Conservation (phyloP, 2,888 invertebrate genomes). For the Orchestes rusci region DNA sequence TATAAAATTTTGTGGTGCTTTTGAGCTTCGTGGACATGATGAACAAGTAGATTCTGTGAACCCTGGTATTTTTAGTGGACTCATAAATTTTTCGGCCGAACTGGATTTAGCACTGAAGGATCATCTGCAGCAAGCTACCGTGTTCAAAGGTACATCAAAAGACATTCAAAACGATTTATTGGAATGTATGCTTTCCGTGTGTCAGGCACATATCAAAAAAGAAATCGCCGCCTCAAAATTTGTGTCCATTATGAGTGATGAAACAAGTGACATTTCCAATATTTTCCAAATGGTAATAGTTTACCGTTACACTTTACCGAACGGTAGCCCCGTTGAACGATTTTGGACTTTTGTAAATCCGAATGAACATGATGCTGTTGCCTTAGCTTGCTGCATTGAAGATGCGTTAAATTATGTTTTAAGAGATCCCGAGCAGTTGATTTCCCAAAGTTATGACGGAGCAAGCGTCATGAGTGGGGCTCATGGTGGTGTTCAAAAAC, state of each 20-base stretch:
- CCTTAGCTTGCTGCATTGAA: no score
- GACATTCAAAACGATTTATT: conserved; percentile 9
- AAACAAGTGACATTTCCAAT: conserved; percentile 30
- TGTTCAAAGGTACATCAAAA: conserved; percentile 12
- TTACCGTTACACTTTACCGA: conserved; percentile 27
- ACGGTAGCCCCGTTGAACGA: conserved; percentile 25
- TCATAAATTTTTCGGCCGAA: conserved; percentile 18
- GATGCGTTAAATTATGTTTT: no score
- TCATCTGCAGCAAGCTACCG: conserved; percentile 9
- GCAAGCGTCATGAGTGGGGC: conserved; percentile 23
- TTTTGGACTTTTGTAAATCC: conserved; percentile 30
- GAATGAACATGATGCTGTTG: no score
- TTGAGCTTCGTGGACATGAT: conserved; percentile 31
- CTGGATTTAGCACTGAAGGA: conserved; percentile 13
- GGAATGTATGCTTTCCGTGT: conserved; percentile 11
- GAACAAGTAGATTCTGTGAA: conserved; percentile 10
- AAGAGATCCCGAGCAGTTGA: conserved; percentile 18
- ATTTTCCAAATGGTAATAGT: conserved; percentile 29
- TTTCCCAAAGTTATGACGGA: conserved; percentile 27
- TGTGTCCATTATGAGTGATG: conserved; percentile 31
- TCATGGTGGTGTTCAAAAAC: conserved; percentile 19
- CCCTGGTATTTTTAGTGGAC: conserved; percentile 16
- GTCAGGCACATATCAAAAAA: conserved; percentile 11
- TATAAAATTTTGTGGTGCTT: conserved; percentile 35
- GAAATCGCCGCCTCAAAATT: conserved; percentile 26